phyloP scores from a whole-genome alignment of 2,888 invertebrate genomes.

The Epirrhoe tristata region DNA sequence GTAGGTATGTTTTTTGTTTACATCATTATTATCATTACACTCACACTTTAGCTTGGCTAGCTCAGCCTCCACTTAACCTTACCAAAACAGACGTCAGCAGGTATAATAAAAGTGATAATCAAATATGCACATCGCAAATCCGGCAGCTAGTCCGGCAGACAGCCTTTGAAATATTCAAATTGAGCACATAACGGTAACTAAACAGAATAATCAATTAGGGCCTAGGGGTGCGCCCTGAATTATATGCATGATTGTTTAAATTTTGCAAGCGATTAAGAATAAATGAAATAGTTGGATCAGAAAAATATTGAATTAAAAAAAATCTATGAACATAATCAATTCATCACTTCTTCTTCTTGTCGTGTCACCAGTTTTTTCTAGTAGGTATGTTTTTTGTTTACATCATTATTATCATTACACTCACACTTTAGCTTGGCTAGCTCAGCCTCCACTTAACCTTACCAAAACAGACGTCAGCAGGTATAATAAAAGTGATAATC shows the following conservation, averaged over 20 bases:
- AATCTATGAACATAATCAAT: too few relatives aligned
- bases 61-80: too few relatives aligned
- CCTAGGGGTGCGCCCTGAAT: conserved; percentile 46
- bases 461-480: conserved; percentile 7
- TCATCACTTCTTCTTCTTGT: too few relatives aligned
- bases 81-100: conserved; percentile 7
- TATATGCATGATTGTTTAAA: conserved; percentile 11
- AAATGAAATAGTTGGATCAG: conserved; percentile 12
- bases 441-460: background rate
- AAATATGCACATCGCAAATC: conserved; percentile 66
- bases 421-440: too few relatives aligned
- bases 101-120: conserved; percentile 54
- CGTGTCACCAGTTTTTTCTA: too few relatives aligned
- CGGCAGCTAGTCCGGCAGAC: conserved; percentile 56
- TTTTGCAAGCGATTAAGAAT: background rate
- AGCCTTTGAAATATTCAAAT: conserved; percentile 72
- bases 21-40: too few relatives aligned
- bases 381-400: too few relatives aligned
- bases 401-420: too few relatives aligned
- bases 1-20: too few relatives aligned
- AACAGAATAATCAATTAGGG: conserved; percentile 73
- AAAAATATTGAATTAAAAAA: too few relatives aligned
- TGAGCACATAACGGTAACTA: conserved; percentile 57
- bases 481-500: conserved; percentile 54
- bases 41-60: too few relatives aligned